Conservation (phyloP, 2,113 vertebrate genomes). For the Silurus glanis region DNA sequence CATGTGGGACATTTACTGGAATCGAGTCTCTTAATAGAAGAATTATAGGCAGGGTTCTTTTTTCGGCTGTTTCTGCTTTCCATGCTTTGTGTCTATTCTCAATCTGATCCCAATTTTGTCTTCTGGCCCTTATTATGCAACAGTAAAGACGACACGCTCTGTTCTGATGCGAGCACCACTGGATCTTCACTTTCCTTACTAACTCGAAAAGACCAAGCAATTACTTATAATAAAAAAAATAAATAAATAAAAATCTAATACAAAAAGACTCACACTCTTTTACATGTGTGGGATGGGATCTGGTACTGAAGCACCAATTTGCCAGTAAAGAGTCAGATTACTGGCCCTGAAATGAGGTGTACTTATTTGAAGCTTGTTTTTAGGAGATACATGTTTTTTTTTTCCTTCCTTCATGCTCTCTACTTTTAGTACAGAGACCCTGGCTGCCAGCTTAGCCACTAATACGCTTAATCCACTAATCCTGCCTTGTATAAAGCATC, state of each 20-base stretch:
- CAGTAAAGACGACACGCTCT: not conserved
- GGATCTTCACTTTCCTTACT: not conserved
- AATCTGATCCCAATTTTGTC: constrained; percentile 63
- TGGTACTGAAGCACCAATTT: not conserved
- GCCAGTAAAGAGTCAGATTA: constrained; percentile 16
- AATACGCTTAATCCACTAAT: constrained; percentile 77
- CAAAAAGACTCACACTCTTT: not conserved
- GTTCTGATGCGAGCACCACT: not conserved
- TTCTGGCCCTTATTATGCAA: not conserved
- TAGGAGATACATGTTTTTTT: constrained; percentile 58
- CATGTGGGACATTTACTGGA: constrained; percentile 77
- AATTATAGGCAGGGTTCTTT: constrained; percentile 72
- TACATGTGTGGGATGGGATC: constrained; percentile 7
- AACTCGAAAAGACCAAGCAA: too few species aligned
- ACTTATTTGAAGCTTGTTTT: constrained; percentile 61
- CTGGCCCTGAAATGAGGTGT: constrained; percentile 52
- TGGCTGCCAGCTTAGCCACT: constrained; percentile 68
- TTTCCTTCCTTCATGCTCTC: constrained; percentile 54
- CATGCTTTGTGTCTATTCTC: constrained; percentile 62
- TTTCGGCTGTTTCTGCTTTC: constrained; percentile 69
- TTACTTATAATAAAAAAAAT: too few species aligned
- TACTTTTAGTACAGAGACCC: constrained; percentile 67
- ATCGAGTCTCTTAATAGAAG: constrained; percentile 73
- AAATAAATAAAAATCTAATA: too few species aligned
- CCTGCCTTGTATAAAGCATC: constrained; percentile 71